Base-by-base conservation (phyloP, 2,797 vertebrate genomes). In the Coreius guichenoti region DNA sequence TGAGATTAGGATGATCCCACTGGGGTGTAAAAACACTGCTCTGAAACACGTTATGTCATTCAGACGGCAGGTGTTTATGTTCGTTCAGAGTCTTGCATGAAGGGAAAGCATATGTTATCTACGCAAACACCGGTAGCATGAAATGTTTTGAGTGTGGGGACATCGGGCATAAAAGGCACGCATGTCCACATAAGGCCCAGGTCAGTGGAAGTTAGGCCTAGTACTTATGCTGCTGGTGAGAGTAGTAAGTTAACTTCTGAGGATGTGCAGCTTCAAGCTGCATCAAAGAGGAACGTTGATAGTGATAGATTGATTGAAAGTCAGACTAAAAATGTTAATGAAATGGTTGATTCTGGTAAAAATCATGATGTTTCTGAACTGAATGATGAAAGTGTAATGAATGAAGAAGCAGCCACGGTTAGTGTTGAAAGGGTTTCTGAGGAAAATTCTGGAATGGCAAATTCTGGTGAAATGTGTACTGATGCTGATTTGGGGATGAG, bases 381-480 rank as follows among this genome's bases (percentile, higher is more conserved):
- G 12, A 4, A 43, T 7, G 21, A 1, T 0, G 3, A 7, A n/a
- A 70, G 2, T n/a, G 68, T n/a, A 69, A 6, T 0, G 2, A n/a
- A 36, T 21, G 8, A 21, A 2, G 17, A 19, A 19, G 14, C 0
- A 67, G 29, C 63, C 19, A 21, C 0, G 9, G 36, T 70, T 7
- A 43, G 21, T 39, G 33, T 39, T 13, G 67, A 21, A 69, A 12
- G 33, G 9, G 33, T 2, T 19, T 67, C 29, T 33, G 19, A 67
- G 33, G 7, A 33, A 2, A 11, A 17, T 36, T 8, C 7, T 68
- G 17, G 36, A 68, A 68, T 36, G 17, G 9, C 65, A 11, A 68
- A 11, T 36, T 33, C 9, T 21, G 33, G 3, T 23, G 9, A 69
- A 69, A 39, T 69, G 19, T 12, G 65, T 36, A 67, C 3, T 31